These are phyloP conservation scores for Drosophila quasianomalipes DNA, from an alignment of 2,888 invertebrate genomes.

Conservation along the genomic window DNA sequence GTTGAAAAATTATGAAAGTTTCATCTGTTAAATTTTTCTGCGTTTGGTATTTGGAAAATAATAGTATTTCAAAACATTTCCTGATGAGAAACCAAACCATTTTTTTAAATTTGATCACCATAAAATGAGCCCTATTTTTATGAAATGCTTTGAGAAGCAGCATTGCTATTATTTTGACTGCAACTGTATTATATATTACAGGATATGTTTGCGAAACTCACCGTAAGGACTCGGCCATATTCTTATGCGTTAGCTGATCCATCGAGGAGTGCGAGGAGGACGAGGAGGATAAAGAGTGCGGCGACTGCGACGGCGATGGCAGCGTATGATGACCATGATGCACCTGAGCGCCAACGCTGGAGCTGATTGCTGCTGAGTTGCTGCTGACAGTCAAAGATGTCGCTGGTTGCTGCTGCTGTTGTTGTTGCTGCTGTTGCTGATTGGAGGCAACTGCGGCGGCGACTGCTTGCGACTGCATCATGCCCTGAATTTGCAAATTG, in stretches of 20 bases:
- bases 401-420: slow-evolving; percentile 26
- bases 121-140: neutral
- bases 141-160: neutral
- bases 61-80: neutral
- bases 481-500: slow-evolving; percentile 82
- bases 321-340: slow-evolving; percentile 70
- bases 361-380: slow-evolving; percentile 39
- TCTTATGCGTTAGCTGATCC: slow-evolving; percentile 82
- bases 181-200: neutral
- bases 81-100: neutral
- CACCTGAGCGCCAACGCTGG: slow-evolving; percentile 37
- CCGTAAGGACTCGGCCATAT: slow-evolving; percentile 81
- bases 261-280: slow-evolving; percentile 77
- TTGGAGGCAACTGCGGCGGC: slow-evolving; percentile 82
- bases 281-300: slow-evolving; percentile 76
- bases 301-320: slow-evolving; percentile 83
- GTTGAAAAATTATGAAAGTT: no score
- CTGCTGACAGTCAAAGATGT: slow-evolving; percentile 41
- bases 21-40: no score
- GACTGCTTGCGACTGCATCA: slow-evolving; percentile 82
- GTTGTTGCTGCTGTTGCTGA: slow-evolving; percentile 50
- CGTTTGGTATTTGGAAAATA: neutral
- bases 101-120: neutral
- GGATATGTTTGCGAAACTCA: slow-evolving; percentile 35
- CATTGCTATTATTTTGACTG: neutral